These are phyloP conservation scores for Volucella bombylans DNA, from an alignment of 2,888 invertebrate genomes.

Conservation along the genomic window DNA sequence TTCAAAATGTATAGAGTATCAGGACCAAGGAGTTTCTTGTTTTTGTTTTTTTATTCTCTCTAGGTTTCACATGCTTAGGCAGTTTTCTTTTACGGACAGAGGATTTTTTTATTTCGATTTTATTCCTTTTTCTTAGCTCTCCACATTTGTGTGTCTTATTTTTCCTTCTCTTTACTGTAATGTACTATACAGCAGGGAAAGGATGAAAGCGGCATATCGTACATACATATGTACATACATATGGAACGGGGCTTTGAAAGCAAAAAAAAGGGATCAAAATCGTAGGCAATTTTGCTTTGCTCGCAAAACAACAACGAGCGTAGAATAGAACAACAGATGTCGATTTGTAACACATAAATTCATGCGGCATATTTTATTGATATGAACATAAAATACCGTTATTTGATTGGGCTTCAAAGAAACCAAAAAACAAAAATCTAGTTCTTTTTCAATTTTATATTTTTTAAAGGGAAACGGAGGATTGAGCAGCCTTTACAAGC, in stretches of 20 bases:
- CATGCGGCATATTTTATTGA: conserved; percentile 74
- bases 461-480: no score
- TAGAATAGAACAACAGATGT: conserved; percentile 64
- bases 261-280: conserved; percentile 49
- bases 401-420: conserved; percentile 52
- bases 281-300: conserved; percentile 49
- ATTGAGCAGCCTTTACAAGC: no score
- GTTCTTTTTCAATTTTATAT: no score
- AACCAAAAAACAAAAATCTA: no score
- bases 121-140: conserved; percentile 49
- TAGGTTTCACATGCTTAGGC: conserved; percentile 54
- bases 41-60: neutral
- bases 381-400: conserved; percentile 72
- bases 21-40: neutral
- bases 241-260: neutral
- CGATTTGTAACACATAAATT: conserved; percentile 74
- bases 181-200: conserved; percentile 22
- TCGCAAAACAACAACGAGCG: conserved; percentile 53
- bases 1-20: neutral
- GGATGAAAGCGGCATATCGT: conserved; percentile 13
- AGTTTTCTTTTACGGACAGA: conserved; percentile 67
- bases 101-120: conserved; percentile 65
- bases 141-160: conserved; percentile 63
- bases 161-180: conserved; percentile 18
- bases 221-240: neutral